Evolutionary conservation across 2,888 invertebrate species (phyloP).

Genomic region (Cactoblastis cactorum): DNA sequence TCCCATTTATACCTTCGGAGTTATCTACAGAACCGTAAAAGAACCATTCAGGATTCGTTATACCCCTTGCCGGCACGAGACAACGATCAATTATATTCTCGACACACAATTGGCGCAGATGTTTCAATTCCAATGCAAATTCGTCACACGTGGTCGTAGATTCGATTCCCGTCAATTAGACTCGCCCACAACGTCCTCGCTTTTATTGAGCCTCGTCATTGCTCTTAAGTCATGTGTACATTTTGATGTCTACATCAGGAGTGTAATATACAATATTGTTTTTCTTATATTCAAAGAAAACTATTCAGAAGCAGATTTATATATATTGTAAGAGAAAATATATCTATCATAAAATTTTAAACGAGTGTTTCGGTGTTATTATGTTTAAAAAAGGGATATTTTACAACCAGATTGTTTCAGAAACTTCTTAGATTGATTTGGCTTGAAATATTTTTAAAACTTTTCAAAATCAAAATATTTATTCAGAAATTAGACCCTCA

Average conservation of each 20-base stretch:
- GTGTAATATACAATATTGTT: not conserved
- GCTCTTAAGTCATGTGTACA: constrained; percentile 22
- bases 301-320: no score
- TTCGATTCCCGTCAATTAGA: constrained; percentile 19
- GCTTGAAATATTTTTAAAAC: no score
- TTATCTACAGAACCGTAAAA: not conserved
- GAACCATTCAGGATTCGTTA: not conserved
- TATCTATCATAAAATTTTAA: no score
- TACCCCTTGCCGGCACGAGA: not conserved
- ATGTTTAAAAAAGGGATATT: no score
- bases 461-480: no score
- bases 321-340: no score
- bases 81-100: not conserved
- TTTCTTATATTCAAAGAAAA: not conserved
- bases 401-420: no score
- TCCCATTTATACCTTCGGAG: not conserved
- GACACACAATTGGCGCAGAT: constrained; percentile 7
- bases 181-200: constrained; percentile 18
- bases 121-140: constrained; percentile 12
- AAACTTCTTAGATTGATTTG: no score
- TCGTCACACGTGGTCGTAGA: constrained; percentile 16
- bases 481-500: no score
- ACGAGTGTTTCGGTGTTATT: no score
- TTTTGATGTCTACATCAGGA: not conserved
- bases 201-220: constrained; percentile 30